phyloP scores from a whole-genome alignment of 1,140 invertebrate genomes.

The Pseudobourletiella spinata region DNA sequence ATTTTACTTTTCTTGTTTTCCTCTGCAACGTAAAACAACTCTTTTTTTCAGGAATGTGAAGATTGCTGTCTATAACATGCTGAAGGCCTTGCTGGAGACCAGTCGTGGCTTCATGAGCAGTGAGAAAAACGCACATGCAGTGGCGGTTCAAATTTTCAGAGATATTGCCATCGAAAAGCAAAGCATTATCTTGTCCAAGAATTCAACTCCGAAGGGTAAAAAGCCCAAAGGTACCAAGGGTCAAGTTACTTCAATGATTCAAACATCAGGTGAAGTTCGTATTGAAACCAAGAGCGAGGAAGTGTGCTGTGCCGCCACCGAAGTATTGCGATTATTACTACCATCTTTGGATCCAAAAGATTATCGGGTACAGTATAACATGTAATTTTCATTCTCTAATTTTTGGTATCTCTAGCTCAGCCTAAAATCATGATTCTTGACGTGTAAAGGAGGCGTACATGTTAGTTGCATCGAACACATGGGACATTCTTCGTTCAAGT shows the following conservation, averaged over 20 bases:
- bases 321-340: conserved; percentile 3
- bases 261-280: neutral
- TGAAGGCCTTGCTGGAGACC: neutral
- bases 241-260: neutral
- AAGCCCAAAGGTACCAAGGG: neutral
- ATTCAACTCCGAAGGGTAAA: neutral
- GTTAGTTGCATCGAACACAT: conserved; percentile 7
- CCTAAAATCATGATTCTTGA: no score
- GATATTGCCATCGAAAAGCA: neutral
- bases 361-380: no score
- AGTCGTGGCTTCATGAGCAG: neutral
- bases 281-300: neutral
- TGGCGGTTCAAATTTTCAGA: neutral
- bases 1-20: no score
- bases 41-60: no score
- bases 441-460: no score
- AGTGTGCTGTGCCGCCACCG: conserved; percentile 1
- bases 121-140: neutral
- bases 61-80: no score
- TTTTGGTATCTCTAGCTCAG: no score
- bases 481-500: neutral
- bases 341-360: conserved; percentile 8
- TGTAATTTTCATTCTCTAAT: no score
- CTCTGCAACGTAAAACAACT: no score
- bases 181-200: neutral